Percentiles rank a stretch among this genome's conserved stretches.
phyloP scores from a whole-genome alignment of 2,888 invertebrate genomes.

The Zaprionus bogoriensis region DNA sequence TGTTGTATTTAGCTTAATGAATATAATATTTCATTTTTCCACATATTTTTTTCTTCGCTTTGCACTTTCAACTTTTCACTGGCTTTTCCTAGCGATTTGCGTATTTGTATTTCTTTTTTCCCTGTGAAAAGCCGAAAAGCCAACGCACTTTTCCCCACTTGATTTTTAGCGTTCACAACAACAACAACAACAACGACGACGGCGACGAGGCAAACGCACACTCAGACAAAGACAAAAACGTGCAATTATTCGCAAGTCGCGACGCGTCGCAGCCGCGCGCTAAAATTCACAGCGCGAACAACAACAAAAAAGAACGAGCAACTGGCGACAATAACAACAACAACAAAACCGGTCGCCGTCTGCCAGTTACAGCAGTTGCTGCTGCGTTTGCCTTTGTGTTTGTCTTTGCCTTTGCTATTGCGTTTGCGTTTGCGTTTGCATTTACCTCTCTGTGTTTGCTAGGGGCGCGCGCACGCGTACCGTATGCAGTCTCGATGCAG shows the following conservation, averaged over 20 bases:
- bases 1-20: no score
- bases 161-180: conserved; percentile 30
- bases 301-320: not conserved
- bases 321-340: not conserved
- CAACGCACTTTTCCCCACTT: conserved; percentile 71
- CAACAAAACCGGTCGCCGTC: conserved; percentile 66
- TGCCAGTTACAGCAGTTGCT: conserved; percentile 8
- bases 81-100: conserved; percentile 9
- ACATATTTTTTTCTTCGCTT: not conserved
- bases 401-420: conserved; percentile 26
- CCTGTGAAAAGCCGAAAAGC: conserved; percentile 44
- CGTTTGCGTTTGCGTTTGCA: conserved; percentile 7
- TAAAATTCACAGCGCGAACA: conserved; percentile 55
- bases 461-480: conserved; percentile 63
- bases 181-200: conserved; percentile 7
- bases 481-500: conserved; percentile 25
- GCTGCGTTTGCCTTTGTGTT: conserved; percentile 29
- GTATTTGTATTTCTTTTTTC: conserved; percentile 14
- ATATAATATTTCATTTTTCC: not conserved
- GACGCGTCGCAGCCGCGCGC: conserved; percentile 47
- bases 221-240: conserved; percentile 39
- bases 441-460: conserved; percentile 21
- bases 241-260: conserved; percentile 57
- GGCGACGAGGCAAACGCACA: conserved; percentile 20
- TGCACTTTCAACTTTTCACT: conserved; percentile 31